phyloP scores from a whole-genome alignment of 2,888 invertebrate species.

The Eulithis prunata region DNA sequence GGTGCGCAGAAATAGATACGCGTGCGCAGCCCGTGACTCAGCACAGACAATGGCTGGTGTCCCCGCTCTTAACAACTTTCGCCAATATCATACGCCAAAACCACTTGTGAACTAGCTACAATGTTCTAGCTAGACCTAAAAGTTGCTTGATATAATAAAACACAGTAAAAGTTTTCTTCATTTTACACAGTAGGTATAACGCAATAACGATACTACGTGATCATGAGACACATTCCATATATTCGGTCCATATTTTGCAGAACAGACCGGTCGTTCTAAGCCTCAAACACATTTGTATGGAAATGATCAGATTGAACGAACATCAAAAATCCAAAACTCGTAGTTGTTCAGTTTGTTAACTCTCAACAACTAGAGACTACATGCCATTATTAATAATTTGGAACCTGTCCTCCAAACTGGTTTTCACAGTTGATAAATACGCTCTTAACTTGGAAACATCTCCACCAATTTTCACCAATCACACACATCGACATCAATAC shows the following conservation, averaged over 20 bases:
- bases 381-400: constrained; percentile 1
- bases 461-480: no score
- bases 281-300: constrained; percentile 64
- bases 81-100: constrained; percentile 57
- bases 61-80: constrained; percentile 69
- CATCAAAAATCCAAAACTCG: constrained; percentile 26
- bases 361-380: constrained; percentile 16
- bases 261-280: constrained; percentile 61
- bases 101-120: constrained; percentile 33
- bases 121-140: constrained; percentile 2
- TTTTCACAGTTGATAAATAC: no score
- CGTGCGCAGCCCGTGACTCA: constrained; percentile 78
- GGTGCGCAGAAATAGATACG: constrained; percentile 71
- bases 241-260: constrained; percentile 43
- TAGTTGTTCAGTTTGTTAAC: constrained; percentile 26
- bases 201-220: no score
- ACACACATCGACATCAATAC: no score
- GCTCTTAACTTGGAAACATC: no score
- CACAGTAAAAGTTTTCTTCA: no score
- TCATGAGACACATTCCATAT: neutral
- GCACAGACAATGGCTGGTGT: constrained; percentile 74
- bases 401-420: no score
- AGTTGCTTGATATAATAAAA: neutral
- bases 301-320: constrained; percentile 49
- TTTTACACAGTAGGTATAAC: no score